These are phyloP conservation scores for Philypnodon macrostomus DNA, from an alignment of 2,797 vertebrate genomes.

Conservation along the genomic window DNA sequence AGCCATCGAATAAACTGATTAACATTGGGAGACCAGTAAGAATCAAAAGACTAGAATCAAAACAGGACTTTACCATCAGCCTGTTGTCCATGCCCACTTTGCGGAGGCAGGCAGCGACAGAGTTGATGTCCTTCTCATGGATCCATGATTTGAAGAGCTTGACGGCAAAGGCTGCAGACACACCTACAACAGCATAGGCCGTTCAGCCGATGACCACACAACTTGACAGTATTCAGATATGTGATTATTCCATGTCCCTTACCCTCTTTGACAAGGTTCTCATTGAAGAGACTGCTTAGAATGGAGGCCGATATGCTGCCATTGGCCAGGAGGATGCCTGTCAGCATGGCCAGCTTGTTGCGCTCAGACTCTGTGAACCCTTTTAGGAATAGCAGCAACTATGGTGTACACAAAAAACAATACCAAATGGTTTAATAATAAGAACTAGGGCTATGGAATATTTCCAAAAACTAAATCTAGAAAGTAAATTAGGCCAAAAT, in stretches of 20 bases:
- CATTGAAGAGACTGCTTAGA: conserved; percentile 94
- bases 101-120: conserved; percentile 87
- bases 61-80: conserved; percentile 77
- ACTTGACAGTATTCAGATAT: no score
- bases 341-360: conserved; percentile 97
- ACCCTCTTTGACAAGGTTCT: conserved; percentile 99
- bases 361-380: conserved; percentile 96
- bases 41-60: background rate
- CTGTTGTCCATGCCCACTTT: conserved; percentile 98
- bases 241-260: background rate
- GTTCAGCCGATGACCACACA: conserved; percentile 10
- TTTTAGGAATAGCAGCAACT: conserved; percentile 92
- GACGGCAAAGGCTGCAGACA: conserved; percentile 93
- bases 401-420: no score
- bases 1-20: conserved; percentile 13
- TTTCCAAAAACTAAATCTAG: no score
- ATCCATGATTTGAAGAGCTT: conserved; percentile 99
- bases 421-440: no score
- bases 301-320: conserved; percentile 91
- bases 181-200: conserved; percentile 78
- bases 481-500: no score
- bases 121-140: conserved; percentile 94
- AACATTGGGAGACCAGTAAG: background rate
- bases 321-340: conserved; percentile 92
- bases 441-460: background rate